These are phyloP conservation scores for Popillia japonica DNA, from an alignment of 1,140 invertebrate species.

Conservation along the genomic window DNA sequence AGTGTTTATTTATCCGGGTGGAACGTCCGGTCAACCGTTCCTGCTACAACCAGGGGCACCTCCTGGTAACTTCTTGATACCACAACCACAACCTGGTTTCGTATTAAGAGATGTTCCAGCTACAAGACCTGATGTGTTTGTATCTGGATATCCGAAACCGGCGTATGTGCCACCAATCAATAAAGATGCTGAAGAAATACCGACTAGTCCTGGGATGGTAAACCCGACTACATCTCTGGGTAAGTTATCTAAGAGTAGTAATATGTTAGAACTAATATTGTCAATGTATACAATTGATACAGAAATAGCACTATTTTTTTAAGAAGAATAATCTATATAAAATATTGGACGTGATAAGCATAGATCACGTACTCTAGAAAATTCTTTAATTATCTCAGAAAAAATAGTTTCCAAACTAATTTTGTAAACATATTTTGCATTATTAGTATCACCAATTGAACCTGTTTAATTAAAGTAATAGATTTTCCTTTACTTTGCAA, in stretches of 20 bases:
- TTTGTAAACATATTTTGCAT: too few relatives aligned
- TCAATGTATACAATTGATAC: neutral
- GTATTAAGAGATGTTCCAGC: slow-evolving; percentile 47
- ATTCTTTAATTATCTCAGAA: too few relatives aligned
- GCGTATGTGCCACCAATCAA: slow-evolving; percentile 57
- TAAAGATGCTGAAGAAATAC: slow-evolving; percentile 59
- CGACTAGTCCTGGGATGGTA: slow-evolving; percentile 48
- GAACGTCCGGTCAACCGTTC: slow-evolving; percentile 53
- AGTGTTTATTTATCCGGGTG: slow-evolving; percentile 51
- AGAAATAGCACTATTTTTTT: too few relatives aligned
- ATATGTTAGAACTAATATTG: neutral
- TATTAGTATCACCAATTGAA: too few relatives aligned
- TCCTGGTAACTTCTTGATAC: slow-evolving; percentile 56
- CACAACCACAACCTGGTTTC: slow-evolving; percentile 52
- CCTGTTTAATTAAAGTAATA: too few relatives aligned
- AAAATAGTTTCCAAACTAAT: too few relatives aligned
- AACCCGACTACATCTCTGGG: slow-evolving; percentile 10
- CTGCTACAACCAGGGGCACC: slow-evolving; percentile 55
- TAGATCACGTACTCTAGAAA: too few relatives aligned
- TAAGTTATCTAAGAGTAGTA: neutral
- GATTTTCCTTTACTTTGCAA: too few relatives aligned
- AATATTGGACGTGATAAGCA: too few relatives aligned
- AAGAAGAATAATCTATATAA: too few relatives aligned
- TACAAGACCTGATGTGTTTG: slow-evolving; percentile 44
- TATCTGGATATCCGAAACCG: slow-evolving; percentile 53